Base-by-base conservation (phyloP, 1,140 invertebrate genomes). In the Oncopodura yosiiana region DNA sequence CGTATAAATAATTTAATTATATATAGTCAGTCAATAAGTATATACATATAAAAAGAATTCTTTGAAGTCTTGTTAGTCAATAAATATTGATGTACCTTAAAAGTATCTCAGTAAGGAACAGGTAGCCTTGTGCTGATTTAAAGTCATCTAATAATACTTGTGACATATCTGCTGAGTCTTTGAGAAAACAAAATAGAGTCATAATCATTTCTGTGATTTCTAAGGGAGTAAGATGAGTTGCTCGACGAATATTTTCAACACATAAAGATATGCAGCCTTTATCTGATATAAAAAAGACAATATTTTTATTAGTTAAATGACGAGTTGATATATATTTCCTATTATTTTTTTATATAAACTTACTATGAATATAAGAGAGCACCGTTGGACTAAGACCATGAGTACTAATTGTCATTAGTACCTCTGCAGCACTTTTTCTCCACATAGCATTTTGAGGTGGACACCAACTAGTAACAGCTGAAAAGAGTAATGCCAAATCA, bases 161-260 rank as follows among this genome's bases (percentile, higher is more conserved):
- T 54, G 92, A 94, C 48, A 94, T 85, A 71, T 94, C 91, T 73
- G 92, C 92, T n/a, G 93, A 97, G 69, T 97, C 93, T 76, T 96
- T 96, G 44, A 98, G 77, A 71, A 98, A 94, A 75, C 93, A 96
- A 74, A 98, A 95, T 27, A 97, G 83, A 12, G 92, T 93, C 29
- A 94, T 89, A 75, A 98, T 94, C 91, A 98, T 96, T 74, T 97
- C 92, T 12, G 95, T 89, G 58, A 95, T 82, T 74, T 98, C 93
- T 65, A 94, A 74, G n/a, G 90, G 90, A 58, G 86, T 86, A 64
- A 95, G 73, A 26, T 56, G 23, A 70, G 34, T 21, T 42, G 52
- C 58, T 68, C 86, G 80, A 75, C 94, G 85, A 87, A 97, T 93
- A 74, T 98, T 97, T 69, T 97, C 92, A 65, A 98, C 83, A 73